A percentile compares a stretch with the other conserved stretches of the same genome.
phyloP scores from a whole-genome alignment of 30 jellyfish, hydroid and myxozoan genomes.

The Mastigias papua region DNA sequence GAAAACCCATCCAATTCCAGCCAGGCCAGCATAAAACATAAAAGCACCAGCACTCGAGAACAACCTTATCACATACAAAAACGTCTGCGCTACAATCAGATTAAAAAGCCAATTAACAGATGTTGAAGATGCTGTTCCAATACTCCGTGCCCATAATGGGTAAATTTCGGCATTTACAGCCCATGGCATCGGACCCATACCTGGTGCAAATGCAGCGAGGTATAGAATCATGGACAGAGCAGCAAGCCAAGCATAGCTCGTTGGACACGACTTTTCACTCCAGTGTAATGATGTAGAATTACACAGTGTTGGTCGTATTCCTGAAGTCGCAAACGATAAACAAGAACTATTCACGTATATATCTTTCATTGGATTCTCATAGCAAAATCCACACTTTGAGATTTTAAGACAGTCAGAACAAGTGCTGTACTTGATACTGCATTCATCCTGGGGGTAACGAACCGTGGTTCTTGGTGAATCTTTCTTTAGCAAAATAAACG shows the following conservation, averaged over 20 bases:
- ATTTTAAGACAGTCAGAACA: slow-evolving; percentile 76
- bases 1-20: slow-evolving; percentile 78
- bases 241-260: slow-evolving; percentile 94
- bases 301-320: slow-evolving; percentile 4
- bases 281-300: slow-evolving; percentile 46
- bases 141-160: slow-evolving; percentile 97
- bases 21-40: slow-evolving; percentile 69
- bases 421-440: slow-evolving; percentile 25
- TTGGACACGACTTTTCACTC: slow-evolving; percentile 74
- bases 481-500: slow-evolving; percentile 55
- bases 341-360: slow-evolving; percentile 69
- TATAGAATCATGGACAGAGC: slow-evolving; percentile 77
- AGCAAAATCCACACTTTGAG: slow-evolving; percentile 84
- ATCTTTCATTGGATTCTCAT: background rate
- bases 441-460: slow-evolving; percentile 9
- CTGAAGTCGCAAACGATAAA: background rate
- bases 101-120: slow-evolving; percentile 87
- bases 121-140: slow-evolving; percentile 79
- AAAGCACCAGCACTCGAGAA: slow-evolving; percentile 88
- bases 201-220: slow-evolving; percentile 92
- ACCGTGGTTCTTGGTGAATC: slow-evolving; percentile 64
- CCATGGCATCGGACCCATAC: slow-evolving; percentile 99
- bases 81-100: slow-evolving; percentile 79
- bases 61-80: slow-evolving; percentile 66
- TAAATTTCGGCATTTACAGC: slow-evolving; percentile 93